Percentiles rank a stretch among this genome's conserved stretches.
phyloP scores from a whole-genome alignment of 2,888 invertebrate genomes.

The Leptopterna dolabrata region DNA sequence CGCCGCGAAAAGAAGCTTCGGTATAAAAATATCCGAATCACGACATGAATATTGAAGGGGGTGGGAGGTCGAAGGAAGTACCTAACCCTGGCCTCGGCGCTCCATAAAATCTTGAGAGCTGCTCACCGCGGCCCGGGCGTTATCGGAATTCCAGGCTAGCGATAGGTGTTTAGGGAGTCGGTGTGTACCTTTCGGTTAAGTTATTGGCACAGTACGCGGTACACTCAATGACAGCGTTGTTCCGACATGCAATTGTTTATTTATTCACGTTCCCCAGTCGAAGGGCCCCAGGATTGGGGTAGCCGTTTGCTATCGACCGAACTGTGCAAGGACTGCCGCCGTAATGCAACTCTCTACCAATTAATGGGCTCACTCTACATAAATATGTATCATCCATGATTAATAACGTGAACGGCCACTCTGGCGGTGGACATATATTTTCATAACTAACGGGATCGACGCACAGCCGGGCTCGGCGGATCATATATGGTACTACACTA shows the following conservation, averaged over 20 bases:
- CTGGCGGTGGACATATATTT: not conserved
- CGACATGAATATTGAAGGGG: not conserved
- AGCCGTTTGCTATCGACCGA: not conserved
- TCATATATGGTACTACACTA: no score
- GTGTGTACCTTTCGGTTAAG: not conserved
- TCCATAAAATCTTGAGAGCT: not conserved
- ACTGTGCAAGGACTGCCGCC: no score
- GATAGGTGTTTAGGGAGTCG: not conserved
- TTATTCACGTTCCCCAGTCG: not conserved
- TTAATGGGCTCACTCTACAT: not conserved
- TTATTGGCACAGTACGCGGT: not conserved
- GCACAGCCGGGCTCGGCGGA: no score
- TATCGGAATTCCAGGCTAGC: not conserved
- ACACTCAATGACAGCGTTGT: not conserved
- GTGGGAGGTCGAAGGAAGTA: not conserved
- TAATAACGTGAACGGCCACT: not conserved
- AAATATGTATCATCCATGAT: not conserved
- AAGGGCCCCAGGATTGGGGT: not conserved
- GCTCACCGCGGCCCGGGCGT: not conserved
- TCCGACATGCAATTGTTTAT: not conserved
- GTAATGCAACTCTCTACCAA: not conserved
- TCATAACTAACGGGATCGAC: not conserved
- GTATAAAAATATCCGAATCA: not conserved
- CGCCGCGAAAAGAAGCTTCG: not conserved
- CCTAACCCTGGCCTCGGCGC: not conserved